Evolutionary conservation across 2,888 invertebrate genomes (phyloP).

Genomic region (Laothoe populi): DNA sequence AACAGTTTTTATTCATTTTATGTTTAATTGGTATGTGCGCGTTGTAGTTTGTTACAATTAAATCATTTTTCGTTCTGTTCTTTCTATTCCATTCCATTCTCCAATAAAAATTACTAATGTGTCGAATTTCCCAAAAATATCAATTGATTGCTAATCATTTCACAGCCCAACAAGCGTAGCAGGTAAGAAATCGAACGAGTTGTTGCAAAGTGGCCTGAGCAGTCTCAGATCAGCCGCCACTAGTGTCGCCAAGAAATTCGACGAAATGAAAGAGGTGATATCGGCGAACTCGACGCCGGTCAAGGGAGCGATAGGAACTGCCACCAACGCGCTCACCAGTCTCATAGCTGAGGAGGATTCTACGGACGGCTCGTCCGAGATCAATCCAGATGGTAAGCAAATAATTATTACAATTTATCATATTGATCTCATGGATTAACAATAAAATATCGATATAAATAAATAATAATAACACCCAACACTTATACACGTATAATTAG

Average conservation of each 20-base stretch:
- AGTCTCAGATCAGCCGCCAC: constrained; percentile 94
- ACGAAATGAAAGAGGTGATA: constrained; percentile 96
- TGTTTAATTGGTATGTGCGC: too few relatives aligned
- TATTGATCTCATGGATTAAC: too few relatives aligned
- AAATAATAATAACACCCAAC: too few relatives aligned
- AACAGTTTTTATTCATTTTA: too few relatives aligned
- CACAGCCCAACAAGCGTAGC: constrained; percentile 92
- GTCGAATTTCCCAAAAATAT: not conserved
- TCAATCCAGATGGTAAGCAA: constrained; percentile 78
- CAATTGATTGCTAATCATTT: constrained; percentile 30
- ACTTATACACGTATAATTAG: too few relatives aligned
- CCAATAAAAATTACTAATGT: not conserved
- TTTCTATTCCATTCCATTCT: not conserved
- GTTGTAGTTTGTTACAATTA: too few relatives aligned
- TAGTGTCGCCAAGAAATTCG: constrained; percentile 94
- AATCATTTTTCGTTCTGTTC: too few relatives aligned
- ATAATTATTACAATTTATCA: not conserved
- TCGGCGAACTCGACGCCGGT: constrained; percentile 95
- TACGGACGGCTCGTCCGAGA: constrained; percentile 76
- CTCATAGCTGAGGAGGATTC: constrained; percentile 72
- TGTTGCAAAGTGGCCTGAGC: constrained; percentile 93
- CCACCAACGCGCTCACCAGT: constrained; percentile 71
- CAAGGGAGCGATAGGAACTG: constrained; percentile 85
- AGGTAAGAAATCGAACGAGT: constrained; percentile 94
- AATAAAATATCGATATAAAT: too few relatives aligned